Conservation (phyloP, 2,797 vertebrate genomes). For the Prionace glauca region DNA sequence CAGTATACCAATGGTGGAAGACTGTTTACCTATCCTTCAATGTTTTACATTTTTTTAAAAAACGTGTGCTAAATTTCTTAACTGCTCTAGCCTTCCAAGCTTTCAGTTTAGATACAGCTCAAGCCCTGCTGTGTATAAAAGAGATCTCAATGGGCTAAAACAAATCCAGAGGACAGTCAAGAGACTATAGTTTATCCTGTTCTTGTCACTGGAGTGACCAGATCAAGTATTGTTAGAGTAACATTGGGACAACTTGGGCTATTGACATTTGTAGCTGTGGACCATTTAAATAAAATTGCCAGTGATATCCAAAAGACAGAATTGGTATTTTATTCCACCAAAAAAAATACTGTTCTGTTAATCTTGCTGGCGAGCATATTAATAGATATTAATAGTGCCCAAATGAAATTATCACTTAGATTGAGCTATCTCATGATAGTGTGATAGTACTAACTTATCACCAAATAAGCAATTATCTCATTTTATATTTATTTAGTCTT, state of each 20-base stretch:
- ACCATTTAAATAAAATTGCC: neutral
- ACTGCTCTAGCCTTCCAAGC: neutral
- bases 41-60: neutral
- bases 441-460: neutral
- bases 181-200: neutral
- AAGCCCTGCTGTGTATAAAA: neutral
- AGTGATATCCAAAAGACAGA: neutral
- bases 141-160: neutral
- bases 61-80: neutral
- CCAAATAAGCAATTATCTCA: neutral
- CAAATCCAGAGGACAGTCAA: neutral
- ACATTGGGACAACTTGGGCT: neutral
- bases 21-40: neutral
- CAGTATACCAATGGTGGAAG: neutral
- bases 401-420: neutral
- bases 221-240: neutral
- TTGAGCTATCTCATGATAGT: neutral
- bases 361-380: neutral
- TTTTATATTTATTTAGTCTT: neutral
- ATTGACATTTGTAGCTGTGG: neutral
- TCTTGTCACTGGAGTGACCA: neutral
- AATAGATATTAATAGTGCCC: neutral
- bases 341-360: neutral
- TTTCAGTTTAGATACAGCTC: neutral
- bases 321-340: neutral